Conservation (phyloP, 1,140 invertebrate species). For the Heterodera schachtii region DNA sequence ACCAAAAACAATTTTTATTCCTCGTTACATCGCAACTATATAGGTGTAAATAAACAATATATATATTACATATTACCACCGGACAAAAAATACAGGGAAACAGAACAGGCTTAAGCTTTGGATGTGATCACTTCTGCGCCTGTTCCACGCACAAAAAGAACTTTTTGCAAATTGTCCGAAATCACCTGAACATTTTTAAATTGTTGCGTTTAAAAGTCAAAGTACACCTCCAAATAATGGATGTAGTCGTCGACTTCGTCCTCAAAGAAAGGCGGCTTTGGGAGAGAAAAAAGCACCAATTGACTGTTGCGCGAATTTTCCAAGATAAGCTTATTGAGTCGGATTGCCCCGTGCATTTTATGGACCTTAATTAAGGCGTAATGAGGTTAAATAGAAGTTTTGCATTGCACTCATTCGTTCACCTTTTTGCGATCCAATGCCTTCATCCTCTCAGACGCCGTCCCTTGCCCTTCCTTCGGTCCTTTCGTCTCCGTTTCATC, state of each 20-base stretch:
- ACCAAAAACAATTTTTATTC: no score
- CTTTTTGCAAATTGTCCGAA: conserved; percentile 91
- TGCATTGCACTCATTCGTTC: background rate
- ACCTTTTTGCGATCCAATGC: no score
- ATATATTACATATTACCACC: no score
- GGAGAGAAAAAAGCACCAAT: conserved; percentile 94
- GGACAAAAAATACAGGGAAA: no score
- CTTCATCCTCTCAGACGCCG: no score
- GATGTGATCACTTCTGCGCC: conserved; percentile 98
- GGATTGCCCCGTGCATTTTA: conserved; percentile 96
- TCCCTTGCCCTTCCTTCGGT: no score
- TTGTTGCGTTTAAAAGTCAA: background rate
- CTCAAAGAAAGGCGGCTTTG: conserved; percentile 81
- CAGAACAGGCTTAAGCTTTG: conserved; percentile 69
- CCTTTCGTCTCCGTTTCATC: no score
- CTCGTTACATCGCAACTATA: no score
- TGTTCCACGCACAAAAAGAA: conserved; percentile 93
- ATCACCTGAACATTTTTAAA: conserved; percentile 82
- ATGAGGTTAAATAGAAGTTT: background rate
- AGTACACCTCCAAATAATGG: conserved; percentile 49
- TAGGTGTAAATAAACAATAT: no score
- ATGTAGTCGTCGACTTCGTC: conserved; percentile 57
- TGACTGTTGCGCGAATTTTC: conserved; percentile 94
- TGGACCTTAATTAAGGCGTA: conserved; percentile 37
- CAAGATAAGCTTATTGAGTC: conserved; percentile 94